Evolutionary conservation across 2,888 invertebrate species (phyloP), one percentile per base, ranked within the genome.

Genomic region (Nymphalis urticae): DNA sequence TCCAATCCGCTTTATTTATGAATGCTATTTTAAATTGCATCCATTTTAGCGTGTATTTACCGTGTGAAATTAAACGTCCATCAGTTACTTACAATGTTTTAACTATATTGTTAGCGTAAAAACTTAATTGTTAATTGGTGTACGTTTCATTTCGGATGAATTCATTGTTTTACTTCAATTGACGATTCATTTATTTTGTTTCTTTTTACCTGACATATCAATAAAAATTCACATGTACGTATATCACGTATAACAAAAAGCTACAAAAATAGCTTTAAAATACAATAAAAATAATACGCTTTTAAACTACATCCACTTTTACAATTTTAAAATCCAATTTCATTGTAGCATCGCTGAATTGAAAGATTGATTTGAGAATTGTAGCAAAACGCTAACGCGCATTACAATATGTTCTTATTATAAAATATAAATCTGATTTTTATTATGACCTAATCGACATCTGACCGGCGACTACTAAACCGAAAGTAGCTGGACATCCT

Each of bases 1-100:
- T 72, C 75, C 77, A 74, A 78, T 75, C 75, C 70, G 69, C 70
- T 76, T 77, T 79, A 80, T 81, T 80, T 80, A 76, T 77, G 75
- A 76, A 73, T 69, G 66, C 75, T 75, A 75, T 75, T 78, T 76
- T 76, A 75, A 76, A 76, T 75, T 75, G 76, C 75, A 75, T 72
- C 67, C 64, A 72, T 70, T 68, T 63, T 66, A 66, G 64, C 72
- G 66, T 68, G 66, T 68, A 68, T 53, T 70, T 74, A 70, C 65
- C 74, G 70, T 71, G 73, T 72, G 70, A 74, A 74, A 74, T 73
- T 74, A 65, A 67, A 66, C 67, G 61, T 70, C 69, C 73, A 68
- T 71, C 71, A 68, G 69, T 71, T 67, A 50, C 47, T 66, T 62
- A 69, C 71, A 72, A 66, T 67, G 74, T 71, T 68, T 66, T 64